Base-by-base conservation (phyloP, 2,888 invertebrate genomes). In the Gari tellinella region DNA sequence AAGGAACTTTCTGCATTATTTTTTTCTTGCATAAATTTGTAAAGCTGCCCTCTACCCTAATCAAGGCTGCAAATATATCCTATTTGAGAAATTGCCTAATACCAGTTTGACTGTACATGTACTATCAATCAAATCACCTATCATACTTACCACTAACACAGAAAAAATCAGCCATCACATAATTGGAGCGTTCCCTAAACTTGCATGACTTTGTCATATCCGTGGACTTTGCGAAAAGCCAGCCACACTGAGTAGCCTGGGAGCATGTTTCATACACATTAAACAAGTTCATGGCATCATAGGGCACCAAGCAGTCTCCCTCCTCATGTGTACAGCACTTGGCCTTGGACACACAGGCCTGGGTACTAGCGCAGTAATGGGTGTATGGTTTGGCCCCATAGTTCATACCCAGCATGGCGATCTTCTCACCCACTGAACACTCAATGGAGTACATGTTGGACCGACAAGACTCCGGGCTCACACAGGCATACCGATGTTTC, bases 361-460 rank as follows among this genome's bases (percentile, higher is more conserved):
- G 57, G 10, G 67, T 60, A 15, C 63, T 58, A 15, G 81, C 80
- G 55, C 83, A 83, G 12, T 52, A 38, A 0, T 45, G 23, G 12
- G 76, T 73, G 51, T 73, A 67, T n/a, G 72, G 70, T 45, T 83
- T 83, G 38, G 81, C 68, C 21, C 70, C 79, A 66, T 83, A 81
- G 19, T 68, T 69, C n/a, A 83, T 58, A 14, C 62, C 66, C 43
- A 51, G 52, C 46, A 82, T 58, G 26, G 80, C 83, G 21, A 83
- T 75, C 48, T 79, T 82, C 41, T 79, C 66, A 23, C 67, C 73
- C 7, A 65, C 57, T 14, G 83, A 74, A 61, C 83, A 83, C 23
- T 80, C 73, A 25, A 83, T 61, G 26, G 81, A 82, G 57, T 82
- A 83, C 8, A 57, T 23, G 58, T 70, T 74, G 31, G 64, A 64